Evolutionary conservation across 2,797 vertebrate species (phyloP), one percentile per base, ranked within the genome.

Genomic region (Girardinus metallicus): DNA sequence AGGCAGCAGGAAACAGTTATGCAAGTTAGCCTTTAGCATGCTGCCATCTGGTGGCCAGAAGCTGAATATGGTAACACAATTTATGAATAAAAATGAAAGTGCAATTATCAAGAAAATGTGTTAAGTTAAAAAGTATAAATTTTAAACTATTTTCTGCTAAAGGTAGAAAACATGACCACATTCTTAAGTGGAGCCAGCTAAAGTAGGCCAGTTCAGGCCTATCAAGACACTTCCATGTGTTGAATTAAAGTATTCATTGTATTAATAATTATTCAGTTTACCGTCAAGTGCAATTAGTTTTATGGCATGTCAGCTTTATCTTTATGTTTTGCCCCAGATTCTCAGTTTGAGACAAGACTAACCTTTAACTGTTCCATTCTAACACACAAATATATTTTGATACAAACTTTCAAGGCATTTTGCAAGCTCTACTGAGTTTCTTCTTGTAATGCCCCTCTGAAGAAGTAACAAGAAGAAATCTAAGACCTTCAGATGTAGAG

Each of bases 11-110:
- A 74, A 36, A 7, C 13, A 6, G 34, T 66, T 0, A 10, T 23
- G 12, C 2, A 84, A 82, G 47, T 89, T 91, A 53, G 57, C 74
- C 83, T 93, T 89, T 89, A 89, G n/a, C 81, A 80, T 84, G 82
- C 89, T 92, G 82, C 95, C 95, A 93, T 89, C 96, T 96, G 89
- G 91, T 95, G 96, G 94, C 4, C 49, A 82, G 39, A 80, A 41
- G 26, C 1, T 43, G 21, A 74, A 46, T 15, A 6, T n/a, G 7
- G 47, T 7, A 23, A 62, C 47, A 66, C 18, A 34, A 51, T 11
- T 4, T n/a, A 29, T 64, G 15, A 64, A 23, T 66, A 23, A 39
- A 66, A 64, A 16, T 12, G 5, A 18, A 36, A 66, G 8, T 64
- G 60, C 31, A 64, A 64, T 36, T 64, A 21, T 36, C 31, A 64